Evolutionary conservation across 2,797 vertebrate genomes (phyloP).

Genomic region (Paratrypauchen microcephalus): DNA sequence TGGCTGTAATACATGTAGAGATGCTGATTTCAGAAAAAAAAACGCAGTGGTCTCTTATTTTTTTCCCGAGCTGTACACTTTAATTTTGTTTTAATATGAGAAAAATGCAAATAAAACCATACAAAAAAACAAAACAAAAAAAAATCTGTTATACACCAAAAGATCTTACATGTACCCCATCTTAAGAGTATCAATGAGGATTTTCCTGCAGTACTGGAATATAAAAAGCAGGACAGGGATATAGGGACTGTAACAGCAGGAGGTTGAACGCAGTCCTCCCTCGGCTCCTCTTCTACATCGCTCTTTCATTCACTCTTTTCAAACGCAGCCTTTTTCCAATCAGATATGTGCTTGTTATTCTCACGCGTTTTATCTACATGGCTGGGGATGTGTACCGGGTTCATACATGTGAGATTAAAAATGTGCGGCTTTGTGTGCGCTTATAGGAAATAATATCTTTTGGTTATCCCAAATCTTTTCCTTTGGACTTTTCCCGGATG

Average conservation of each 20-base stretch:
- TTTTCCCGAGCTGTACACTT: too few species aligned
- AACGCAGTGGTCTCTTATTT: too few species aligned
- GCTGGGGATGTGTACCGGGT: neutral
- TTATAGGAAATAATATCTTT: neutral
- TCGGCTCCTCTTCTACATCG: conserved; percentile 21
- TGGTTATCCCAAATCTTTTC: neutral
- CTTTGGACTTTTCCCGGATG: neutral
- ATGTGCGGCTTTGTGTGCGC: neutral
- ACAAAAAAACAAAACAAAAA: too few species aligned
- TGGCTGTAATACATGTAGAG: too few species aligned
- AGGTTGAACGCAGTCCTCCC: conserved; percentile 21
- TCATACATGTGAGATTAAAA: neutral
- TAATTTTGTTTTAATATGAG: too few species aligned
- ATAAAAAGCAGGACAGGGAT: conserved; percentile 33
- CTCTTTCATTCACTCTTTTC: neutral
- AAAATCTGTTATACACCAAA: conserved; percentile 19
- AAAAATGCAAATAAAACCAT: too few species aligned
- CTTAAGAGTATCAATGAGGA: conserved; percentile 27
- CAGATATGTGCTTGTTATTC: neutral
- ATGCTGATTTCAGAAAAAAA: too few species aligned
- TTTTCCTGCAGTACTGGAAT: conserved; percentile 41
- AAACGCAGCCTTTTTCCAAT: neutral
- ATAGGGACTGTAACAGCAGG: conserved; percentile 52
- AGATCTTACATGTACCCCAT: neutral
- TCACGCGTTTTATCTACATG: neutral